Base-by-base conservation (phyloP, 37 sponge, comb jelly and placozoan species). In the Cladorhizidae sp. region DNA sequence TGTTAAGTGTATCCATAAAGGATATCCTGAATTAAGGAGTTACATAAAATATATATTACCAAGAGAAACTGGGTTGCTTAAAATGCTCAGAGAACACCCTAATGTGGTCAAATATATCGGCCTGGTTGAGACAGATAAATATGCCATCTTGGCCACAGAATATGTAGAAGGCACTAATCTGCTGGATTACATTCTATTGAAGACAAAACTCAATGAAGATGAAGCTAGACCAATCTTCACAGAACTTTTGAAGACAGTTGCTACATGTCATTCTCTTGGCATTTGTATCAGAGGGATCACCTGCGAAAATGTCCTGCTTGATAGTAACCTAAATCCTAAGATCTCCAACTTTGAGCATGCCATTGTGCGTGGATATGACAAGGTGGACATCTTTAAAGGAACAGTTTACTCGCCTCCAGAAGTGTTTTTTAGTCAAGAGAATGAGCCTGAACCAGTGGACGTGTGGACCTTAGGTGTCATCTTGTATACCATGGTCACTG, bases 391-490 rank as follows among this genome's bases (percentile, higher is more conserved):
- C 12, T 59, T 59, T 12, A 26, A 59, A 59, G 61, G 61, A 59
- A 59, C 61, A 59, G 15, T 18, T 26, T 17, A 12, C 12, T 59
- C 61, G 5, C 28, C 61, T 26, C 61, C 61, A 59, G 61, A 59
- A 59, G 61, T 59, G 3, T 23, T 59, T 59, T 18, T 59, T 28
- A 26, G 61, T 18, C 61, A 59, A 17, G 28, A 6, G n/a, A 17
- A 59, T 59, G 61, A 59, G 6, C 12, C n/a, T 12, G 6, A 28
- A 59, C n/a, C 28, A 59, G 61, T 26, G n/a, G 61, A 59, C 12
- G 61, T 59, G 61, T 59, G 61, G 61, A 59, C 61, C 61, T 28
- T 59, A 59, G 61, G 61, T 28, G 12, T 59, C 3, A 59, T 59
- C n/a, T 59, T 59, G 5, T 59, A 59, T 12, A 26, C 28, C 8